Base-by-base conservation (phyloP, 2,113 vertebrate genomes). In the Rhinoptilus africanus region DNA sequence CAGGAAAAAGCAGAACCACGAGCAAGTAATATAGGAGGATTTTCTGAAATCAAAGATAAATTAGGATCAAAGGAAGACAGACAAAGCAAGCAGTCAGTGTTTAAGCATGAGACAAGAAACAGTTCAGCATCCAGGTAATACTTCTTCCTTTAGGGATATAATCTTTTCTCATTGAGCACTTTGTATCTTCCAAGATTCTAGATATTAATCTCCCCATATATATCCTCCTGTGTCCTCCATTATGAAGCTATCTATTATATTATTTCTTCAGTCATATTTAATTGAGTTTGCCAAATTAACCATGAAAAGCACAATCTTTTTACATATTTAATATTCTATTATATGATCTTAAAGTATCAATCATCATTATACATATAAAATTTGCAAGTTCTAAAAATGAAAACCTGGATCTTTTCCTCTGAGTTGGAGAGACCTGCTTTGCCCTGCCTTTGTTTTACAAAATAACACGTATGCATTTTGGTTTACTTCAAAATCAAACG, bases 261-360 rank as follows among this genome's bases (percentile, higher is more conserved):
- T 63, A 45, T 34, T 72, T 84, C 45, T 80, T 86, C 76, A 67
- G 32, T 69, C 50, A 74, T 48, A 74, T 56, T 62, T 92, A 87
- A 78, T 56, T 77, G 51, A 91, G 41, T 92, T 92, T 91, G 10
- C 14, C 86, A 96, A 95, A 96, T 87, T 93, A 96, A 87, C 81
- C 3, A 86, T 13, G 15, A 91, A 88, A 91, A 63, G 26, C 37
- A 71, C 39, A 85, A 89, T 48, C 30, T 32, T 92, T 59, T 66
- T 85, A 93, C 45, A 85, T 64, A 88, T 56, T 94, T 88, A 72
- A 93, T 60, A 69, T 67, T 80, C 53, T 86, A 57, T 62, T 62
- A 43, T 14, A 69, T 0, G 5, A 56, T n/a, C 48, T 57, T 80
- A 32, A 62, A 63, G 50, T 66, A 83, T 80, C 62, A 64, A 57